Conservation (phyloP, 2,113 vertebrate genomes). For the Strigops habroptila region DNA sequence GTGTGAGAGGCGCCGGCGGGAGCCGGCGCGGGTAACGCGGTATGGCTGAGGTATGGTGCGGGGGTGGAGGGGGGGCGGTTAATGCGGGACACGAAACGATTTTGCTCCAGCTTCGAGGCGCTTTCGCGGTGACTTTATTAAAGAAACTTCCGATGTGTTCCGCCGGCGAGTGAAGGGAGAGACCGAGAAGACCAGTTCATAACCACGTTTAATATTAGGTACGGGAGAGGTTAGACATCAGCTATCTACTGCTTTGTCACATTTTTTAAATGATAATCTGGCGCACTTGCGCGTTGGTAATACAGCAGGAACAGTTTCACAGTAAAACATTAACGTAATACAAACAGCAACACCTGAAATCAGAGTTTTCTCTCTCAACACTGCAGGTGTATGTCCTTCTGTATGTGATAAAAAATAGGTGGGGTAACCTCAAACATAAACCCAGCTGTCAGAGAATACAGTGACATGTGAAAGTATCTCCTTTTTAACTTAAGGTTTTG, state of each 20-base stretch:
- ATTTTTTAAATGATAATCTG: not conserved
- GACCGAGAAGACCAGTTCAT: not conserved
- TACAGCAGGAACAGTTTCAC: not conserved
- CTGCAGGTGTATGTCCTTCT: not conserved
- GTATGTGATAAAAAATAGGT: not conserved
- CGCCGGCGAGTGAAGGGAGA: not conserved
- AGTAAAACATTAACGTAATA: not conserved
- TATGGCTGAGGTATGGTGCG: not conserved
- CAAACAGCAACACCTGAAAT: not conserved
- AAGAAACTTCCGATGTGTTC: rapidly evolving
- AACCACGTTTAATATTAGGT: not conserved
- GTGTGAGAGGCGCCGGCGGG: not conserved
- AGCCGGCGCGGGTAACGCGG: not conserved
- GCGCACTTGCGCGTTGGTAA: not conserved
- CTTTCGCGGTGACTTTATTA: not conserved
- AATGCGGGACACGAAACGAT: rapidly evolving
- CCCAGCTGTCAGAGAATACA: not conserved
- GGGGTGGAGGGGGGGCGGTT: rapidly evolving
- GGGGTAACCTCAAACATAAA: not conserved
- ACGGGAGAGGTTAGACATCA: not conserved
- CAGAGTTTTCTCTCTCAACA: not conserved
- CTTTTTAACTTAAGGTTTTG: not conserved
- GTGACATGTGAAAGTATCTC: not conserved
- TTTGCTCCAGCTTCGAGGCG: not conserved
- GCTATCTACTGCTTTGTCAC: not conserved